These are phyloP conservation scores for Smithornis capensis DNA, from an alignment of 2,113 vertebrate species.

Conservation along the genomic window DNA sequence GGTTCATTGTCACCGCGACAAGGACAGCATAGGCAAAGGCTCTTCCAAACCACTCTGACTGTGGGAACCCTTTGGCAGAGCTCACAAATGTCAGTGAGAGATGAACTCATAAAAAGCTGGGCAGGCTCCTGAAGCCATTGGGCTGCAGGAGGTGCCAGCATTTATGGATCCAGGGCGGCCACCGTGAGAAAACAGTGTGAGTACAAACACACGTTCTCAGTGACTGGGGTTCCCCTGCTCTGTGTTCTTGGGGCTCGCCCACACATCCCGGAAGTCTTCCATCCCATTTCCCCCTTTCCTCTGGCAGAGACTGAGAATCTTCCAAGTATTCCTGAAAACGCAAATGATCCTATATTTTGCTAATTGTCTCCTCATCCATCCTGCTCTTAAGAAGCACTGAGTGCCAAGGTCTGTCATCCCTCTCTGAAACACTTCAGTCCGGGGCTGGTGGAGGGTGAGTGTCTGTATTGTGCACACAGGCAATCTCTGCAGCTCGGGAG, in stretches of 20 bases:
- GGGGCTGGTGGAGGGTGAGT: conserved; percentile 7
- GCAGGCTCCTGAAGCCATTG: background rate
- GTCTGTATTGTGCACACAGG: conserved; percentile 29
- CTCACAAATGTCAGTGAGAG: background rate
- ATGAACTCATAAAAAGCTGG: background rate
- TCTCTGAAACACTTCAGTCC: background rate
- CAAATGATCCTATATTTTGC: background rate
- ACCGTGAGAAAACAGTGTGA: fast-evolving
- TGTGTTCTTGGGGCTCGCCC: background rate
- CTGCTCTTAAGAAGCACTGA: background rate
- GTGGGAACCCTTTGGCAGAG: background rate
- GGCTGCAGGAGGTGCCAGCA: background rate
- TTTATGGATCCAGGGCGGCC: fast-evolving
- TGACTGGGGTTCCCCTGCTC: background rate
- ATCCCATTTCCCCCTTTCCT: background rate
- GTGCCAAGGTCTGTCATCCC: background rate
- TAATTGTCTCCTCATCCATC: conserved; percentile 28
- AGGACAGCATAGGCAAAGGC: background rate
- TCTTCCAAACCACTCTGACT: background rate
- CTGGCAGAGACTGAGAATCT: background rate
- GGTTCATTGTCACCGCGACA: background rate
- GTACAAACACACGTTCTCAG: background rate
- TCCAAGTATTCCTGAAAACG: conserved; percentile 26
- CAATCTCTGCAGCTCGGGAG: background rate
- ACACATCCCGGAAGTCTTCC: background rate